A percentile compares a stretch with the other conserved stretches of the same genome.
Evolutionary conservation across 2,888 invertebrate species (phyloP).

Genomic region (Hirudinaria manillensis): DNA sequence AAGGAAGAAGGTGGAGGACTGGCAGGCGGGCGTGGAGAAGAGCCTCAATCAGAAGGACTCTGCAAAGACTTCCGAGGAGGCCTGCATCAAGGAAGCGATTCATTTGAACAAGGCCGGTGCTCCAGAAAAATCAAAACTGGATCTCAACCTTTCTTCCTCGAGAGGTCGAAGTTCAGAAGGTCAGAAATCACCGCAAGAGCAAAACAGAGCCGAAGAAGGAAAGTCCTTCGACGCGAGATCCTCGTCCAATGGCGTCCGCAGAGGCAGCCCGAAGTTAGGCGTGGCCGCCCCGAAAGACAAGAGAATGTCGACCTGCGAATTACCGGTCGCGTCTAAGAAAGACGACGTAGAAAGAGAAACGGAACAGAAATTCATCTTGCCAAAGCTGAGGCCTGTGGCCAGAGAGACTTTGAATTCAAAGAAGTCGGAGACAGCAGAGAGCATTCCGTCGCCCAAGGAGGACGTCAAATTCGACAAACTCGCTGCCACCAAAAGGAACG

Average conservation of each 20-base stretch:
- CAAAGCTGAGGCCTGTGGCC: not conserved
- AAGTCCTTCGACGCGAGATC: not conserved
- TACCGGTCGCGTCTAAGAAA: not conserved
- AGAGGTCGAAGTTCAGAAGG: not conserved
- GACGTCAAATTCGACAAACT: not conserved
- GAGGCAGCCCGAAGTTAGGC: not conserved
- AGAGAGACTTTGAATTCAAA: not conserved
- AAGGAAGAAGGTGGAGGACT: slow-evolving; percentile 41
- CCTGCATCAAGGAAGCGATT: slow-evolving; percentile 40
- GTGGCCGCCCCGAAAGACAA: slow-evolving; percentile 7
- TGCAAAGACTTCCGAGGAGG: not conserved
- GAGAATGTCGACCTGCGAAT: not conserved
- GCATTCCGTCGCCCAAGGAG: not conserved
- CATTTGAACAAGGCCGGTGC: not conserved
- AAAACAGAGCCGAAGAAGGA: not conserved
- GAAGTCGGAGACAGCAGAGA: not conserved
- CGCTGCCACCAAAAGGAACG: too few species aligned
- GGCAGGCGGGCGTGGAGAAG: slow-evolving; percentile 39
- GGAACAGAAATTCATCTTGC: not conserved
- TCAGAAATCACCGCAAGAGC: not conserved
- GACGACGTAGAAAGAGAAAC: not conserved
- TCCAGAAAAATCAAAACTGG: not conserved
- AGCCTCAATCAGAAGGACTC: slow-evolving; percentile 28
- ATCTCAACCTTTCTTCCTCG: not conserved
- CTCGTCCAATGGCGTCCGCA: not conserved